Percentiles rank a stretch among this genome's conserved stretches.
phyloP scores from a whole-genome alignment of 2,888 invertebrate genomes.

The Alloplasta piceator region DNA sequence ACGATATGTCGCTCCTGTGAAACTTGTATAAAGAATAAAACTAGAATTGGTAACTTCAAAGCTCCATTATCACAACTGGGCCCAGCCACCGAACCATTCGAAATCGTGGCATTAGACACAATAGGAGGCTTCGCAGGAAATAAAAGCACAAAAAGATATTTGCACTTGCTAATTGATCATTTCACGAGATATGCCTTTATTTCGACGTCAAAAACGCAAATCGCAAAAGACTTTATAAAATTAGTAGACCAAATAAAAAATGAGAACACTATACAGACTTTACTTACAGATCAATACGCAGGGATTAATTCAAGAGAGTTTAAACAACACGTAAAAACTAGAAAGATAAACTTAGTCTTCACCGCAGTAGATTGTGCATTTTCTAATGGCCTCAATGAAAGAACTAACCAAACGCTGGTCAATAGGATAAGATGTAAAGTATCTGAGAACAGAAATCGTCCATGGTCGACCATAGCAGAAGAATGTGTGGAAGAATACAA shows the following conservation, averaged over 20 bases:
- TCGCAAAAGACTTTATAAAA: slow-evolving; percentile 68
- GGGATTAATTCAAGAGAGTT: slow-evolving; percentile 70
- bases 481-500: slow-evolving; percentile 70
- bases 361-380: slow-evolving; percentile 66
- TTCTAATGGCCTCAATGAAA: slow-evolving; percentile 67
- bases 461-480: slow-evolving; percentile 66
- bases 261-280: slow-evolving; percentile 63
- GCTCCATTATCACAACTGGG: slow-evolving; percentile 35
- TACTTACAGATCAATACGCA: slow-evolving; percentile 70
- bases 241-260: slow-evolving; percentile 64
- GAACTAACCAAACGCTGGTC: slow-evolving; percentile 70
- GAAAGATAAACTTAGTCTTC: slow-evolving; percentile 64
- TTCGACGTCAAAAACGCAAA: slow-evolving; percentile 68
- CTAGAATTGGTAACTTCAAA: slow-evolving; percentile 63
- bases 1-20: slow-evolving; percentile 20
- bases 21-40: slow-evolving; percentile 69
- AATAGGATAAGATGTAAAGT: slow-evolving; percentile 75
- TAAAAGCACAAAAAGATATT: slow-evolving; percentile 70
- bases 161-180: slow-evolving; percentile 71
- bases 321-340: slow-evolving; percentile 64
- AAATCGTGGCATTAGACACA: slow-evolving; percentile 38
- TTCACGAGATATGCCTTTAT: slow-evolving; percentile 47
- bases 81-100: slow-evolving; percentile 23
- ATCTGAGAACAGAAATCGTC: slow-evolving; percentile 66
- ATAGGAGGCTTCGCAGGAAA: slow-evolving; percentile 72